phyloP scores from a whole-genome alignment of 2,113 vertebrate species.

The Bujurquina vittata region DNA sequence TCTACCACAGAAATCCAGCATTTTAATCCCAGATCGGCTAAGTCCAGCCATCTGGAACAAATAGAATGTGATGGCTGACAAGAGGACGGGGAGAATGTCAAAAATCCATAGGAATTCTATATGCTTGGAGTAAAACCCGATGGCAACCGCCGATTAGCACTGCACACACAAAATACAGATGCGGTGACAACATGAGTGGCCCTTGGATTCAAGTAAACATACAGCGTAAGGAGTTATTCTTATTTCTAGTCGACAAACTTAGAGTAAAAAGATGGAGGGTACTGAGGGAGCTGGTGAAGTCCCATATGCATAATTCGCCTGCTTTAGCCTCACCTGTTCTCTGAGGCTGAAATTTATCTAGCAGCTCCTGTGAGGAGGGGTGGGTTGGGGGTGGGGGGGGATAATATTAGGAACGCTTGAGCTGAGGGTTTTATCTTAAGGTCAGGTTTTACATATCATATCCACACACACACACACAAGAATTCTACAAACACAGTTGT shows the following conservation, averaged over 20 bases:
- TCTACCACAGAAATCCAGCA: slow-evolving; percentile 55
- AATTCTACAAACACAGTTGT: slow-evolving; percentile 28
- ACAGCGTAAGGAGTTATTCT: slow-evolving; percentile 23
- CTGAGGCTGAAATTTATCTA: slow-evolving; percentile 59
- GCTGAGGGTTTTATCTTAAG: slow-evolving; percentile 70
- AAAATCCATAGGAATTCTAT: slow-evolving; percentile 62
- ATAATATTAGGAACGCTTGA: slow-evolving; percentile 60
- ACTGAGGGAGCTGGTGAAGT: slow-evolving; percentile 36
- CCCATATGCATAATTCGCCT: slow-evolving; percentile 46
- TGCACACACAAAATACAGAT: slow-evolving; percentile 15
- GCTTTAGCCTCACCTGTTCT: slow-evolving; percentile 62
- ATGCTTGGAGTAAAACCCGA: slow-evolving; percentile 46
- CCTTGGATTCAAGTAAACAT: slow-evolving; percentile 51
- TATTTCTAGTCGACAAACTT: slow-evolving; percentile 14
- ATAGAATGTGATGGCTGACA: slow-evolving; percentile 67
- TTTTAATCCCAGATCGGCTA: slow-evolving; percentile 74
- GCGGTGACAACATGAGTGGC: slow-evolving; percentile 43
- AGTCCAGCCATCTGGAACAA: slow-evolving; percentile 69
- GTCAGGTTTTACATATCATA: slow-evolving; percentile 73
- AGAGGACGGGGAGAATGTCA: slow-evolving; percentile 50
- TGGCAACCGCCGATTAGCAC: slow-evolving; percentile 47
- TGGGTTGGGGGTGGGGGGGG: neutral
- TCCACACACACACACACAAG: slow-evolving; percentile 30
- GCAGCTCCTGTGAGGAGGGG: slow-evolving; percentile 13
- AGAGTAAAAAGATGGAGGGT: slow-evolving; percentile 29